Evolutionary conservation across 2,113 vertebrate genomes (phyloP).

Genomic region (Dryoscopus gambensis): DNA sequence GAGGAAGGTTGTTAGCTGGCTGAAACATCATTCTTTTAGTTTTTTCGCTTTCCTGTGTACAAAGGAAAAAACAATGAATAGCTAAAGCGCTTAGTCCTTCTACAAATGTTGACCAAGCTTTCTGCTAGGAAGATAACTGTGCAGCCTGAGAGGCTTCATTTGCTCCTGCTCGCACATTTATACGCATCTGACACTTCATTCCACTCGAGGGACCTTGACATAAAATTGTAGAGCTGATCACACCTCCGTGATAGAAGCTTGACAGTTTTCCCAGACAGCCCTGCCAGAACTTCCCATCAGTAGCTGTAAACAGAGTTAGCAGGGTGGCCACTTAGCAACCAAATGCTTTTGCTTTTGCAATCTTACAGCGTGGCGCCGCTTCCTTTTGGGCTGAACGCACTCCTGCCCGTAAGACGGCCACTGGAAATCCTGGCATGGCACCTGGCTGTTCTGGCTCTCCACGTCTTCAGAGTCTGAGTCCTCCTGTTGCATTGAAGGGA

Average conservation of each 20-base stretch:
- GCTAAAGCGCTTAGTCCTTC: neutral
- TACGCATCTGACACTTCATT: neutral
- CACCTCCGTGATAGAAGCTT: neutral
- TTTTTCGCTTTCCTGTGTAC: constrained; percentile 69
- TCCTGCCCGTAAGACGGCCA: constrained; percentile 85
- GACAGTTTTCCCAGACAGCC: neutral
- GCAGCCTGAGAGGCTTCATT: neutral
- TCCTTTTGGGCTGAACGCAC: constrained; percentile 87
- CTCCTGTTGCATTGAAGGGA: constrained; percentile 74
- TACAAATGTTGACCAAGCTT: neutral
- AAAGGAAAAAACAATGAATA: constrained; percentile 32
- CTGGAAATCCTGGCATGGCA: constrained; percentile 73
- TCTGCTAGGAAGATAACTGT: neutral
- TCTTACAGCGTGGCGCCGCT: constrained; percentile 85
- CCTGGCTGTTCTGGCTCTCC: constrained; percentile 75
- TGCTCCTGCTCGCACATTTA: neutral
- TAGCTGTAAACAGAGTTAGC: constrained; percentile 1
- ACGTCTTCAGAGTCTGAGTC: constrained; percentile 90
- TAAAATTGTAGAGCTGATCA: neutral
- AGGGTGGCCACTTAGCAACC: constrained; percentile 44
- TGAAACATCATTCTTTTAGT: constrained; percentile 67
- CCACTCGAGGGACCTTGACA: neutral
- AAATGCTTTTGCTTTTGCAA: constrained; percentile 47
- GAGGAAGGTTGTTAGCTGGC: constrained; percentile 69
- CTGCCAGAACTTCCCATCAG: constrained; percentile 4